Evolutionary conservation across 2,888 invertebrate species (phyloP), one percentile per base, ranked within the genome.

Genomic region (Synanthedon vespiformis): DNA sequence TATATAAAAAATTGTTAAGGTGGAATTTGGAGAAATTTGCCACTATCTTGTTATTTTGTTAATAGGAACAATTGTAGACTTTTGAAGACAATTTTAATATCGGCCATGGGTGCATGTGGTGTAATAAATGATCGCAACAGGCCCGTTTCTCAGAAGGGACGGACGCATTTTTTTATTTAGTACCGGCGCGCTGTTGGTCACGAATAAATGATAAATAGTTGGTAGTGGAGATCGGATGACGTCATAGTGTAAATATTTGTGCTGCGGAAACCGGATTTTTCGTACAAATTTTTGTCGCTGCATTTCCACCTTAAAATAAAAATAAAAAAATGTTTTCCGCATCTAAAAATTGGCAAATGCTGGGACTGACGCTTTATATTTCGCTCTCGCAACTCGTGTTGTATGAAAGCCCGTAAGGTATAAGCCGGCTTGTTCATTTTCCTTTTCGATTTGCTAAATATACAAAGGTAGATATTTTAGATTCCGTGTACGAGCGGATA

Each of bases 71-170:
- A 69, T 70, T 70, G 72, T 70, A 67, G 68, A 65, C 64, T 71
- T 71, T 72, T 66, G 69, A 71, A 69, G 48, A 51, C 51, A 40
- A 51, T 51, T 51, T 34, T 51, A 62, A 67, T 65, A 62, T 61
- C 22, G 47, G 51, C 40, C 57, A 62, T 59, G 63, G 71, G 67
- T 70, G 67, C 79, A 81, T 70, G 75, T 70, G 74, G 82, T 66
- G 79, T 80, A 75, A 82, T 82, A 82, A 83, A 83, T 82, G 82
- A 72, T 74, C 78, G 78, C 76, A 55, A 82, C 80, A 77, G 76
- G 80, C 72, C 64, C 69, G 62, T 58, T 82, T 84, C 84, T 78
- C 69, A 62, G 83, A 83, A 83, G 69, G 75, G 72, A 65, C 74
- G 67, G 64, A 65, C 58, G 62, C 57, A 57, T 65, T 66, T 67